A percentile compares a stretch with the other conserved stretches of the same genome.
Conservation (phyloP, 1,140 invertebrate genomes). For the Trachelipus rathkii region DNA sequence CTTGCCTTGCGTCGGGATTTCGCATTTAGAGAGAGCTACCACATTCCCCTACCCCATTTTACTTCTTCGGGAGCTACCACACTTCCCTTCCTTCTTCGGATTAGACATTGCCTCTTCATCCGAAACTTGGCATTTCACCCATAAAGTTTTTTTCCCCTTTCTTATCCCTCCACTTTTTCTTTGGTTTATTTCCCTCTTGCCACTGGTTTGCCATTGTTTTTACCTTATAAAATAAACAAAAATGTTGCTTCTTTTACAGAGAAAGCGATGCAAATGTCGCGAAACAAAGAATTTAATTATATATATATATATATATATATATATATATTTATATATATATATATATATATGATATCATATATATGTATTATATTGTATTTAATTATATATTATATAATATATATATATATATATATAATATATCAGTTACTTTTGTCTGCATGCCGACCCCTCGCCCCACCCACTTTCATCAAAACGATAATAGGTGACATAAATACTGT, state of each 20-base stretch:
- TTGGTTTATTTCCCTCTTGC: background rate
- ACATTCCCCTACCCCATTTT: background rate
- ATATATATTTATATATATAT: conserved; percentile 16
- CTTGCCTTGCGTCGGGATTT: background rate
- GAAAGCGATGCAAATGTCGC: background rate
- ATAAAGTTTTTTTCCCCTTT: background rate
- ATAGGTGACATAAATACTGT: too few species aligned
- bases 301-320: conserved; percentile 16
- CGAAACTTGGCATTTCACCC: background rate
- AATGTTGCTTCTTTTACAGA: background rate
- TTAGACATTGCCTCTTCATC: conserved; percentile 7
- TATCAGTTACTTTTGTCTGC: too few species aligned
- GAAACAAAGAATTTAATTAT: background rate
- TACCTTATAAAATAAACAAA: conserved; percentile 2
- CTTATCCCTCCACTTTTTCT: background rate
- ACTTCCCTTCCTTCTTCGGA: background rate
- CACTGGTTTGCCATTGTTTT: background rate
- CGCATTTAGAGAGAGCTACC: background rate
- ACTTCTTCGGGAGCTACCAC: background rate
- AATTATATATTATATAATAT: too few species aligned
- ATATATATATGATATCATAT: conserved; percentile 14
- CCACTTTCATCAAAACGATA: too few species aligned
- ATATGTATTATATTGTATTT: background rate
- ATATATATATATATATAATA: background rate
- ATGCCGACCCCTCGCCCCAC: too few species aligned